phyloP scores from a whole-genome alignment of 2,797 vertebrate genomes.

The Philypnodon macrostomus region DNA sequence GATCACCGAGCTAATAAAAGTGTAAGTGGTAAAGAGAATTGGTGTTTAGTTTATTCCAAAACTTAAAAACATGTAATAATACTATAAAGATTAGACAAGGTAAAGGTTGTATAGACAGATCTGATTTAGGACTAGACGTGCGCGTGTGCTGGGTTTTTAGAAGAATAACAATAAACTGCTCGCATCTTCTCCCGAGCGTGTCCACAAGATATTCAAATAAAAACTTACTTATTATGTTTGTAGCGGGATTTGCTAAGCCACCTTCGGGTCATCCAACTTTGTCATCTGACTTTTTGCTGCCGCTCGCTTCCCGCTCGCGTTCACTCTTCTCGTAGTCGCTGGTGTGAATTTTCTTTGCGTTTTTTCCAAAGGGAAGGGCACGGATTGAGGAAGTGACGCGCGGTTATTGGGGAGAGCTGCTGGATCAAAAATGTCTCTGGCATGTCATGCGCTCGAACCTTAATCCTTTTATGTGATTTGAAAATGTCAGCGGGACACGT shows the following conservation, averaged over 20 bases:
- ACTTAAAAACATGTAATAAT: conserved; percentile 4
- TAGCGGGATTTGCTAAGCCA: conserved; percentile 37
- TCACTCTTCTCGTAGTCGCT: conserved; percentile 63
- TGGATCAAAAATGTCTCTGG: conserved; percentile 36
- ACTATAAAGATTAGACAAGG: too few relatives aligned
- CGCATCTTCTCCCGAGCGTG: conserved; percentile 26
- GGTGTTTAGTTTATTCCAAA: conserved; percentile 45
- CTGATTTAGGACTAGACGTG: neutral
- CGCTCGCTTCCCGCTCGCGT: conserved; percentile 49
- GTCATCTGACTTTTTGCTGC: conserved; percentile 58
- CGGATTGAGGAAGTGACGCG: conserved; percentile 81
- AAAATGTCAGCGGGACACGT: too few relatives aligned
- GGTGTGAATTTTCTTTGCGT: conserved; percentile 62
- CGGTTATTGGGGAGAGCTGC: conserved; percentile 47
- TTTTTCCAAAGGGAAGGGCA: conserved; percentile 81
- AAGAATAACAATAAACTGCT: conserved; percentile 5
- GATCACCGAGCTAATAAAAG: too few relatives aligned
- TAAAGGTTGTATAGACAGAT: neutral
- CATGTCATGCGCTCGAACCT: too few relatives aligned
- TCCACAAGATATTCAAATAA: conserved; percentile 27
- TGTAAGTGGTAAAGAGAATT: conserved; percentile 24
- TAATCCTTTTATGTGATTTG: too few relatives aligned
- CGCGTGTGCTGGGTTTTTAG: neutral
- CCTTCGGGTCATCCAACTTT: conserved; percentile 40
- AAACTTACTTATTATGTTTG: conserved; percentile 67